phyloP scores from a whole-genome alignment of 2,888 invertebrate genomes.

The Asteroscopus sphinx region DNA sequence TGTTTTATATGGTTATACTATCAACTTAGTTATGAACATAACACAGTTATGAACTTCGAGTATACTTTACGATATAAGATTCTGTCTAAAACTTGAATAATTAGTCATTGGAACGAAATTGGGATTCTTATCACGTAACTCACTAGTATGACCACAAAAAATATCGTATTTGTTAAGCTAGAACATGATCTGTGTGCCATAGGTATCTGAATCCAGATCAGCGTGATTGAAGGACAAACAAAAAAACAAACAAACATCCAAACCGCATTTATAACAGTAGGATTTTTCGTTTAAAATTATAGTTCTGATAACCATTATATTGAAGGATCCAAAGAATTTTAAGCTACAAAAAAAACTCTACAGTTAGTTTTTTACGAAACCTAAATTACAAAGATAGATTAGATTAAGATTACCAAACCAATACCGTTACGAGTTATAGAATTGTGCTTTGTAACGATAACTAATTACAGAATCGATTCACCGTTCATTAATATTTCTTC shows the following conservation, averaged over 20 bases:
- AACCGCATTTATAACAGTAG: too few relatives aligned
- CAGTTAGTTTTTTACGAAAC: slow-evolving; percentile 49
- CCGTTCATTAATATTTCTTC: slow-evolving; percentile 46
- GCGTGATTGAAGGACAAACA: too few relatives aligned
- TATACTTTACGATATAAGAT: slow-evolving; percentile 6
- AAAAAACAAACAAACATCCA: too few relatives aligned
- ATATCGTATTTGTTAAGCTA: too few relatives aligned
- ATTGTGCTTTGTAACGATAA: slow-evolving; percentile 68
- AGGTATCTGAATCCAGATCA: too few relatives aligned
- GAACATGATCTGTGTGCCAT: too few relatives aligned
- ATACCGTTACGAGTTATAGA: slow-evolving; percentile 47
- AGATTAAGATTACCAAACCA: slow-evolving; percentile 42
- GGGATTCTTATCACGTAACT: neutral
- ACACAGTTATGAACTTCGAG: slow-evolving; percentile 12
- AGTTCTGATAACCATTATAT: too few relatives aligned
- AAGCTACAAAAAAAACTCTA: slow-evolving; percentile 29
- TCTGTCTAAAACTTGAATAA: neutral
- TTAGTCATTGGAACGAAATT: neutral
- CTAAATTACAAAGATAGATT: slow-evolving; percentile 40
- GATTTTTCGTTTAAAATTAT: too few relatives aligned
- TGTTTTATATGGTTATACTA: slow-evolving; percentile 32
- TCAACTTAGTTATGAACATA: slow-evolving; percentile 1
- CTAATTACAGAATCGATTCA: slow-evolving; percentile 61
- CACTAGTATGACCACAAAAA: too few relatives aligned
- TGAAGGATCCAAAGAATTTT: neutral